Evolutionary conservation across 1,140 invertebrate genomes (phyloP), one percentile per base, ranked within the genome.

Genomic region (Meteorus sp.): DNA sequence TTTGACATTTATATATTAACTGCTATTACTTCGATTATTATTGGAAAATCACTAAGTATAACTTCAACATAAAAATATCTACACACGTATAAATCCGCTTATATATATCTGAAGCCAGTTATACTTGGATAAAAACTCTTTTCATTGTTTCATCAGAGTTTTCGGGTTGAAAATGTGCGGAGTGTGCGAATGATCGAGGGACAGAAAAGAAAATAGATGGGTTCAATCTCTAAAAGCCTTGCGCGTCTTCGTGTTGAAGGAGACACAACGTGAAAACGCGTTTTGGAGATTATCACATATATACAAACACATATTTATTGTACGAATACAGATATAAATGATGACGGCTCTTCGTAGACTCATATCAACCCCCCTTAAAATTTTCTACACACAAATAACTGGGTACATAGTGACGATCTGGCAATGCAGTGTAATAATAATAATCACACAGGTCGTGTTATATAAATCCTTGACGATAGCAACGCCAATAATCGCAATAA

Each of bases 401-500:
- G n/a, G n/a, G n/a, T 19, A n/a, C 29, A 47, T 11, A 25, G 13
- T n/a, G 25, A 52, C 27, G 20, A 8, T 20, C 19, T 29, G 25
- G 37, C 41, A 31, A 15, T 23, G 13, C 29, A 5, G 45, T 53
- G 8, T n/a, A n/a, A n/a, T n/a, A 23, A 29, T 19, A 11, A 31
- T 22, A 60, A 33, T 25, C 31, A 29, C 35, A 17, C 17, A 23
- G 25, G 13, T 8, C 6, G n/a, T 15, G 57, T 43, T 25, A 13
- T 23, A 51, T n/a, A n/a, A n/a, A n/a, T n/a, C n/a, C 48, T 45
- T 60, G 31, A 39, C 56, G 47, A 19, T 19, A 31, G 37, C 47
- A 52, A 45, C 65, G 69, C 67, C 78, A 80, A 80, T 78, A 76
- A 80, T 73, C 73, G 76, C 73, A 76, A 80, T 79, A 79, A 80